Evolutionary conservation across 2,113 vertebrate species (phyloP).

Genomic region (Callocephalon fimbriatum): DNA sequence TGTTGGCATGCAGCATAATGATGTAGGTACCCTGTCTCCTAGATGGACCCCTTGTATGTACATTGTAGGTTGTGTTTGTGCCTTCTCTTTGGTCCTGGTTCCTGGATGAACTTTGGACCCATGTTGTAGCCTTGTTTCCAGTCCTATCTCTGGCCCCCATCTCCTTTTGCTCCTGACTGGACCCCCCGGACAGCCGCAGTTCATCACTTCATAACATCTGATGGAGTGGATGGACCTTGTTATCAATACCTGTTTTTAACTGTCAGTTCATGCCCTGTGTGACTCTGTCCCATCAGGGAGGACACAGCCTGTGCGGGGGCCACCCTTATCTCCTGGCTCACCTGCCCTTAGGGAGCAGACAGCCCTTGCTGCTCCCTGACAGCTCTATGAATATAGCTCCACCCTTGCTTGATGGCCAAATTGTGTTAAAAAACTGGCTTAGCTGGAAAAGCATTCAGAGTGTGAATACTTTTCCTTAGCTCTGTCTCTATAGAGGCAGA

Average conservation of each 20-base stretch:
- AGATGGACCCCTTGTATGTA: not conserved
- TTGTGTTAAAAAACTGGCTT: not conserved
- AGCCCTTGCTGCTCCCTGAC: not conserved
- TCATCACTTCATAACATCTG: not conserved
- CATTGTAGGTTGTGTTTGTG: rapidly evolving
- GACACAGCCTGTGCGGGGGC: not conserved
- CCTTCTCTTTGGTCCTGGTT: not conserved
- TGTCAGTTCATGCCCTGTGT: not conserved
- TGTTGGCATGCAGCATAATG: not conserved
- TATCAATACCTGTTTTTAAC: not conserved
- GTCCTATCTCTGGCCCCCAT: not conserved
- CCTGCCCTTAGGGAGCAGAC: not conserved
- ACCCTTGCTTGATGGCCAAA: not conserved
- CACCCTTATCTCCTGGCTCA: not conserved
- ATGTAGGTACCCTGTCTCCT: not conserved
- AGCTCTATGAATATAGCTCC: not conserved
- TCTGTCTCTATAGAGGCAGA: not conserved
- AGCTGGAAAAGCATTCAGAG: conserved; percentile 20
- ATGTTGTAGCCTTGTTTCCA: not conserved
- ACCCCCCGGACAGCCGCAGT: not conserved
- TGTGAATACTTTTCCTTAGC: not conserved
- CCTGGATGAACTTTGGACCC: not conserved
- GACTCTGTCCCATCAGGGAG: rapidly evolving
- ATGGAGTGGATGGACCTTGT: not conserved
- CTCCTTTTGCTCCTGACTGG: not conserved